Base-by-base conservation (phyloP, 2,113 vertebrate genomes). In the Bothrops jararaca region DNA sequence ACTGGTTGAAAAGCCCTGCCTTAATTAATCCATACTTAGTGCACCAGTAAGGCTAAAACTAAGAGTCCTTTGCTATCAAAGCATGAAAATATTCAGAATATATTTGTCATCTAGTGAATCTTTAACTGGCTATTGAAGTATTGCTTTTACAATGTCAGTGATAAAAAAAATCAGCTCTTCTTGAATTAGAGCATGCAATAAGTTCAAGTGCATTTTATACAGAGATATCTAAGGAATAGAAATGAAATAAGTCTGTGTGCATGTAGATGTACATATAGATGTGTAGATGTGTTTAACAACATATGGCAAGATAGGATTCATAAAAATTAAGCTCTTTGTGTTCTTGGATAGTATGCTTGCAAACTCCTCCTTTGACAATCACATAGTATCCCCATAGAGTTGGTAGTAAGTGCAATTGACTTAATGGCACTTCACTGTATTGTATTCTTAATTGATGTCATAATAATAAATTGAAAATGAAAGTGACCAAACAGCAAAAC, bases 1-100 rank as follows among this genome's bases (percentile, higher is more conserved):
- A 42, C 4, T 42, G 42, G 42, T 42, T 42, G 42, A 42, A 42
- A 42, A 42, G 42, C 42, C 42, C 42, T 42, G 42, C 50, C 1
- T 11, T 92, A 96, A 95, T 96, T 96, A 96, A 96, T 95, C 96
- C 90, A 89, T 89, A 69, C 54, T 89, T 92, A 91, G 86, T 26
- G 86, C 91, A 88, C 42, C 69, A 89, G 93, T 92, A 93, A 95
- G 95, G 95, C 88, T 0, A 12, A 92, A 94, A 95, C 94, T 95
- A 96, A 96, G 69, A 0, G 18, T 57, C 92, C 85, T 0, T 52
- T 93, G 80, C 94, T 96, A 95, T 96, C 94, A 87, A 93, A 23
- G 52, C 69, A 92, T 93, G 95, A 95, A 96, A 97, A 96, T 3
- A 93, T 74, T 93, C 39, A 86, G 34, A 74, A 53, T 39, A 54